Evolutionary conservation across 1,140 invertebrate species (phyloP), one percentile per base, ranked within the genome.

Genomic region (Caligus rogercresseyi): DNA sequence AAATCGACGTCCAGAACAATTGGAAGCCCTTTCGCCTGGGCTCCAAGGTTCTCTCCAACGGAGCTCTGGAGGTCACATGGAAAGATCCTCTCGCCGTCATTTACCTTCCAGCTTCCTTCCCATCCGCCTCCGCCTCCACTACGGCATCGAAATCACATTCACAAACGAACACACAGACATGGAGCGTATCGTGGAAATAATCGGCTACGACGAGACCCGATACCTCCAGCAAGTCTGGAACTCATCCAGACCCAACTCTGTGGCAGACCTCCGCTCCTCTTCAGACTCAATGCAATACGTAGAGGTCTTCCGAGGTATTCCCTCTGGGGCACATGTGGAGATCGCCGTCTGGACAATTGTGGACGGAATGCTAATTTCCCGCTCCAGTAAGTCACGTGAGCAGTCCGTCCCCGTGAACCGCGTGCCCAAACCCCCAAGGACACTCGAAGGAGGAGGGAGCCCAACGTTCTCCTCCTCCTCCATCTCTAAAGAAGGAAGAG

Each of bases 1-100:
- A 60, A 18, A 60, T 60, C 21, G 57, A 60, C 21, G 57, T 60
- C n/a, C 57, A 60, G 4, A 60, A 60, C 16, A 60, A 60, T 16
- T 60, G 57, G 57, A 25, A 31, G 15, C 57, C 57, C 11, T 31
- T 60, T 43, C 57, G 57, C 18, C 24, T 56, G 2, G 16, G 19
- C 3, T 20, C 24, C 3, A 20, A 20, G 24, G 54, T 21, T 3
- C 4, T 25, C 1, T 25, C 57, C 15, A 21, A 60, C 15, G 23
- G 23, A 1, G 21, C 53, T 54, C 16, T 60, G 2, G 57, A 60
- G 43, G 26, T 60, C 13, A 26, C 18, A 1, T 60, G 57, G 57
- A 60, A 60, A 21, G 57, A 60, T 43, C 57, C 57, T n/a, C 26
- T 60, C 18, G 57, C 57, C 16, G 26, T 60, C 4, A n/a, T 60